Percentiles rank a stretch among this genome's conserved stretches.
phyloP scores from a whole-genome alignment of 2,888 invertebrate genomes.

The Ormia ochracea region DNA sequence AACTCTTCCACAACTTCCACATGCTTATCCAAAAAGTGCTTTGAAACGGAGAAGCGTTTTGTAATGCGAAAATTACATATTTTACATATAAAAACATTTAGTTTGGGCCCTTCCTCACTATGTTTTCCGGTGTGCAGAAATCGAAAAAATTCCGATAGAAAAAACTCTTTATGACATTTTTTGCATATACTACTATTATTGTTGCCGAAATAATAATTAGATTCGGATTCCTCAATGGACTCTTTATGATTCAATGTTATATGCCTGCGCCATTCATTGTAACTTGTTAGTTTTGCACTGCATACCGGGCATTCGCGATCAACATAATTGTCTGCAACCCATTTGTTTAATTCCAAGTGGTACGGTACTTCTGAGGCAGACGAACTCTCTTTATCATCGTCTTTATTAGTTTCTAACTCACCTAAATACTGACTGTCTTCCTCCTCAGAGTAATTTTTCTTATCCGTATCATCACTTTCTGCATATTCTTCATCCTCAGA shows the following conservation, averaged over 20 bases:
- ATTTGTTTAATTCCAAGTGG: background rate
- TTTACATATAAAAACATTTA: background rate
- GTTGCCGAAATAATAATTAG: background rate
- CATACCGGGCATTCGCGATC: constrained; percentile 51
- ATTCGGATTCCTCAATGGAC: background rate
- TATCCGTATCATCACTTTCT: background rate
- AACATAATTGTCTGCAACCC: background rate
- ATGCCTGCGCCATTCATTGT: constrained; percentile 37
- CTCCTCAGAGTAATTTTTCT: background rate
- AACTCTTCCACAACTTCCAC: no score
- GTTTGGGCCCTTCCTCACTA: background rate
- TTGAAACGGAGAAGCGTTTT: background rate
- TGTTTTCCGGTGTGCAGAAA: background rate
- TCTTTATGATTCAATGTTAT: constrained; percentile 21
- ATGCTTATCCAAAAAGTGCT: background rate
- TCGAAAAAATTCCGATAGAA: background rate
- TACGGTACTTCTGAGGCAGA: background rate
- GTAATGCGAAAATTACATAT: background rate
- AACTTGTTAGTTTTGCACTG: background rate
- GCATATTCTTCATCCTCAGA: background rate
- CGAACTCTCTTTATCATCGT: background rate
- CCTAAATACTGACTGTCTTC: background rate
- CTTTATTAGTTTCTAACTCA: background rate
- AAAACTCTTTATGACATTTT: background rate
- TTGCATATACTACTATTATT: constrained; percentile 1